Evolutionary conservation across 1,140 invertebrate genomes (phyloP).

Genomic region (Aradophagus sp.): DNA sequence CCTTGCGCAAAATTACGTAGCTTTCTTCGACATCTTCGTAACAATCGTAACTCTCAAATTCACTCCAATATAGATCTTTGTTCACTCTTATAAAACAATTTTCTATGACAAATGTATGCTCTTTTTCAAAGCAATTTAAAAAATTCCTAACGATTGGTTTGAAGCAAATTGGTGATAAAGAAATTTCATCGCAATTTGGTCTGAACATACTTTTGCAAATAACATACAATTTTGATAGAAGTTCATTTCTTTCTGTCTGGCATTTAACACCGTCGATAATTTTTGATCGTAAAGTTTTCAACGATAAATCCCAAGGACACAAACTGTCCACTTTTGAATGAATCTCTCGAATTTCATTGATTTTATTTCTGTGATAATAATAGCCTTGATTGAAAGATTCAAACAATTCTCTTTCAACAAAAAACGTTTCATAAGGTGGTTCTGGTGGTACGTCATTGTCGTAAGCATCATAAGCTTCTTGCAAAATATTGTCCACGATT

Average conservation of each 20-base stretch:
- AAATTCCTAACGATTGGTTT: conserved; percentile 21
- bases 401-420: conserved; percentile 23
- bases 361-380: conserved; percentile 20
- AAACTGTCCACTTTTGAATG: background rate
- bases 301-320: conserved; percentile 25
- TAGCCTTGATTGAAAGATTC: conserved; percentile 28
- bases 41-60: background rate
- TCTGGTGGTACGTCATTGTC: conserved; percentile 26
- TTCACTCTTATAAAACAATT: conserved; percentile 19
- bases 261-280: conserved; percentile 6
- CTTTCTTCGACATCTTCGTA: conserved; percentile 1
- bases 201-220: conserved; percentile 25
- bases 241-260: conserved; percentile 3
- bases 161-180: background rate
- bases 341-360: conserved; percentile 4
- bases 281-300: conserved; percentile 7
- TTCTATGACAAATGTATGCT: conserved; percentile 15
- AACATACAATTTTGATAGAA: conserved; percentile 14
- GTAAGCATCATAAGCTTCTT: conserved; percentile 16
- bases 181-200: background rate
- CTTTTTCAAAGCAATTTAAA: conserved; percentile 27
- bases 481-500: conserved; percentile 20
- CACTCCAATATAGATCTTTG: background rate
- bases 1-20: background rate
- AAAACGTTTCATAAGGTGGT: conserved; percentile 24